Base-by-base conservation (phyloP, 2,797 vertebrate genomes). In the Serranus cabrilla region DNA sequence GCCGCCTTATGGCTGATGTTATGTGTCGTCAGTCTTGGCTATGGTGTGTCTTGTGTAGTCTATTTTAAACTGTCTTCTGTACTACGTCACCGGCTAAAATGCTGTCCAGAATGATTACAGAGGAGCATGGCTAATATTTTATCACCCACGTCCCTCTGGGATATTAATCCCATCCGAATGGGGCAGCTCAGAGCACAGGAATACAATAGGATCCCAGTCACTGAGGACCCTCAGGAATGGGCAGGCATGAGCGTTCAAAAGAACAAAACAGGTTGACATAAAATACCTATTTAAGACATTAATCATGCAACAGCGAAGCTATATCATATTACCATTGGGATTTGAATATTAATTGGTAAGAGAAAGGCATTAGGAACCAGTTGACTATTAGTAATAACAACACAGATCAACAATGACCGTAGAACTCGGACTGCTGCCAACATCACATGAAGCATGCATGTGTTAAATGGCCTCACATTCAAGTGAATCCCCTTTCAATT, bases 391-490 rank as follows among this genome's bases (percentile, higher is more conserved):
- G 52, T 13, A 74, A 47, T 13, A 40, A 20, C 46, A 45, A 43
- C 1, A 13, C 23, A 49, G 43, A 82, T 74, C 67, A 80, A 78
- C 74, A 70, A 54, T 31, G 13, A 18, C 57, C 23, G 13, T 47
- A 27, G 56, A 77, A 71, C 69, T 73, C 60, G 57, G 18, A 65
- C 49, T 60, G 51, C 67, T 31, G 78, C 76, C 47, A 69, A 61
- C 47, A 58, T 76, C 75, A 77, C 65, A 76, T 77, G 74, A 86
- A 76, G 77, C 80, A 83, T 55, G 79, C 84, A 83, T 83, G 88
- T 93, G 89, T 87, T 85, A 89, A 86, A 86, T 57, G 74, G 74
- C 81, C 76, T 86, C 78, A 47, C 81, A 76, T 82, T 87, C 56
- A 77, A 87, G 78, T 74, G 62, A 87, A 89, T 82, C 54, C 80